phyloP scores from a whole-genome alignment of 2,888 invertebrate genomes.

The Drosophila mimetica region DNA sequence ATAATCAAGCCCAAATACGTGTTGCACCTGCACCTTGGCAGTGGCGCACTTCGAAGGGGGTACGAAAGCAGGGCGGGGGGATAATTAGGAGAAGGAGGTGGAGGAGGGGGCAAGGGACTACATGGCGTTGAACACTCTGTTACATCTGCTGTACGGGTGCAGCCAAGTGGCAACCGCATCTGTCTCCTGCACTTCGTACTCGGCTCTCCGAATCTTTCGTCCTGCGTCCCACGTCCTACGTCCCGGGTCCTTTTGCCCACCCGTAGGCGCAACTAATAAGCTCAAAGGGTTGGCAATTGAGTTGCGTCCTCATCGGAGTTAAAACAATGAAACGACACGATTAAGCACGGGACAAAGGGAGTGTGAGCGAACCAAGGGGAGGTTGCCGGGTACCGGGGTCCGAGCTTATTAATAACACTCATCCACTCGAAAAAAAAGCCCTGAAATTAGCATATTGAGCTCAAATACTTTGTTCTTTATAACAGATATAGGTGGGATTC shows the following conservation, averaged over 20 bases:
- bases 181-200: slow-evolving; percentile 14
- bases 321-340: slow-evolving; percentile 74
- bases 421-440: slow-evolving; percentile 19
- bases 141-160: slow-evolving; percentile 52
- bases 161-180: slow-evolving; percentile 75
- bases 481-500: too few species aligned
- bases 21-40: slow-evolving; percentile 81
- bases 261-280: slow-evolving; percentile 72
- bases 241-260: slow-evolving; percentile 28
- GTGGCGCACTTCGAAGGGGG: slow-evolving; percentile 64
- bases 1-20: too few species aligned
- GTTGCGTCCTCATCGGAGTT: slow-evolving; percentile 65
- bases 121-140: slow-evolving; percentile 3
- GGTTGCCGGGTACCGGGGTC: slow-evolving; percentile 21
- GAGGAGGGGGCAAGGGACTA: background rate
- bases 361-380: slow-evolving; percentile 4
- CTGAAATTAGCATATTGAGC: background rate
- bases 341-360: slow-evolving; percentile 56
- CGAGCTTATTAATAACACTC: slow-evolving; percentile 75
- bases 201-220: slow-evolving; percentile 3
- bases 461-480: too few species aligned
- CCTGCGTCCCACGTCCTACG: background rate
- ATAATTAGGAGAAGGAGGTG: slow-evolving; percentile 27
- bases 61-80: slow-evolving; percentile 6
- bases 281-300: slow-evolving; percentile 54